These are phyloP conservation scores for Drosophila orena DNA, from an alignment of 1,140 invertebrate species.

Conservation along the genomic window DNA sequence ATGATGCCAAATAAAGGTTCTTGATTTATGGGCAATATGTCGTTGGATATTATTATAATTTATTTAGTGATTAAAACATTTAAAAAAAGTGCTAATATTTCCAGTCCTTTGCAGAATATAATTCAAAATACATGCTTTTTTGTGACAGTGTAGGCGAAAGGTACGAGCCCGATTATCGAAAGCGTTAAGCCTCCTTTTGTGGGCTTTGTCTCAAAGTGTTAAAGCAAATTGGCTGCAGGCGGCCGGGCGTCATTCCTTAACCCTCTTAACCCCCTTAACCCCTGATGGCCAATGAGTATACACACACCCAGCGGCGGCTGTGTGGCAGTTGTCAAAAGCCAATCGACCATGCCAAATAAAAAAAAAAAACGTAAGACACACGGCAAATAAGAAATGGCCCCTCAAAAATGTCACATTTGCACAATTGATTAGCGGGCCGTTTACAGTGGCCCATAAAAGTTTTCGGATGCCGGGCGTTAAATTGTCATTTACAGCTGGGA, in stretches of 20 bases:
- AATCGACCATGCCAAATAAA: constrained; percentile 28
- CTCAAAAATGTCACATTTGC: constrained; percentile 51
- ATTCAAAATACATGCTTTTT: not conserved
- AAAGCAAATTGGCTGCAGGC: constrained; percentile 51
- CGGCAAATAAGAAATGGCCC: constrained; percentile 20
- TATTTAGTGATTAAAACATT: too few relatives aligned
- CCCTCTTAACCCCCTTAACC: constrained; percentile 35
- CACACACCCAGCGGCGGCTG: constrained; percentile 4
- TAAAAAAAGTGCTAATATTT: too few relatives aligned
- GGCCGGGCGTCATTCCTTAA: constrained; percentile 24
- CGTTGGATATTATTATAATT: constrained; percentile 1
- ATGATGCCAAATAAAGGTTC: constrained; percentile 20
- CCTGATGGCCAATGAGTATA: not conserved
- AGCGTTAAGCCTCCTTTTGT: constrained; percentile 31
- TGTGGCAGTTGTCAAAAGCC: constrained; percentile 23
- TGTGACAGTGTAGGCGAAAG: constrained; percentile 16
- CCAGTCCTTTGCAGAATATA: not conserved
- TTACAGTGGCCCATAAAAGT: constrained; percentile 52
- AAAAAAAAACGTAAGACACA: constrained; percentile 25
- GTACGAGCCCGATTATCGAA: constrained; percentile 2
- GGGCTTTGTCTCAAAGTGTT: constrained; percentile 45
- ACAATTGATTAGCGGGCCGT: constrained; percentile 42
- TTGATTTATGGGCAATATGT: constrained; percentile 12
- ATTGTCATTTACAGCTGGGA: constrained; percentile 43
- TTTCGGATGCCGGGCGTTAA: constrained; percentile 35